A percentile compares a stretch with the other conserved stretches of the same genome.
Conservation (phyloP, 2,888 invertebrate species). For the Sesia apiformis region DNA sequence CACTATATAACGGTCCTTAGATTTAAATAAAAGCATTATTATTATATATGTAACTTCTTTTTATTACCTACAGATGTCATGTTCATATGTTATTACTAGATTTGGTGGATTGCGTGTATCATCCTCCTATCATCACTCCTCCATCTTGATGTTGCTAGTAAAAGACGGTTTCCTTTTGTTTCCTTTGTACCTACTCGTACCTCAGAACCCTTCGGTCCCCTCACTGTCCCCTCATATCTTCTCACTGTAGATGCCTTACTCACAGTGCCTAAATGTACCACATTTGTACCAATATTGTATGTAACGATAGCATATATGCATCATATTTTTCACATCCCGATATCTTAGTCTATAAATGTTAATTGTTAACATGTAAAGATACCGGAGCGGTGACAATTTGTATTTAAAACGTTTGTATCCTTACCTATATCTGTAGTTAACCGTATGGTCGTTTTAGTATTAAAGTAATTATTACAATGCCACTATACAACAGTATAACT, state of each 20-base stretch:
- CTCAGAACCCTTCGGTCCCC: constrained; percentile 6
- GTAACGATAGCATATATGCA: constrained; percentile 54
- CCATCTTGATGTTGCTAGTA: no score
- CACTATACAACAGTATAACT: constrained; percentile 23
- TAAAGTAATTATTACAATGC: constrained; percentile 15
- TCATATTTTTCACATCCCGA: constrained; percentile 55
- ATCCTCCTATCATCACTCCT: no score
- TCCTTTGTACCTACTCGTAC: neutral
- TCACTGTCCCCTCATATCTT: constrained; percentile 60
- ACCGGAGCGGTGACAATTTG: neutral
- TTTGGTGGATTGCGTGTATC: no score
- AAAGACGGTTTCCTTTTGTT: neutral
- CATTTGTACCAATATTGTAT: constrained; percentile 54
- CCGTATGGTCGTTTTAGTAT: neutral
- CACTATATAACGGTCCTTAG: constrained; percentile 30
- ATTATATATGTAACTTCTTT: neutral
- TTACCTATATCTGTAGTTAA: neutral
- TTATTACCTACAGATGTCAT: no score
- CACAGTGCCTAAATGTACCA: constrained; percentile 82
- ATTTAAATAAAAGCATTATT: neutral
- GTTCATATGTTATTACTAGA: no score
- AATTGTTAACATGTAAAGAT: neutral
- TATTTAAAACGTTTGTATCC: neutral
- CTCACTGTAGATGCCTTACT: constrained; percentile 90
- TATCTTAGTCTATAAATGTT: constrained; percentile 34